Base-by-base conservation (phyloP, 2,797 vertebrate genomes). In the Sebastes nivosus region DNA sequence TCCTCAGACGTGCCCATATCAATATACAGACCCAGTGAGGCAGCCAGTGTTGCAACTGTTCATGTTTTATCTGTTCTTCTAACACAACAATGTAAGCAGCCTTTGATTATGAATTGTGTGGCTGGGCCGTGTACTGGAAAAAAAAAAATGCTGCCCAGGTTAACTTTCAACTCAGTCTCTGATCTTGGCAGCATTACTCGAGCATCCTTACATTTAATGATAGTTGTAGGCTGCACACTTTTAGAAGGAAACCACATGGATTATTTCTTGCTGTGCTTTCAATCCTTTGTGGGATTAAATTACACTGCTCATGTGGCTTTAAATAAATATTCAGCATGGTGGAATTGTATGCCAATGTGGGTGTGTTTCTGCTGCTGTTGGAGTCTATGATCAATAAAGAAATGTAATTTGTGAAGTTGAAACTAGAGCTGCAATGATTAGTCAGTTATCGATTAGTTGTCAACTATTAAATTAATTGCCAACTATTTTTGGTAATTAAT, bases 81-180 rank as follows among this genome's bases (percentile, higher is more conserved):
- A 18, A 72, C 22, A 29, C 25, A n/a, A 67, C 6, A 29, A 25
- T 24, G 61, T 55, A 36, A 72, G 22, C 24, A 2, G 11, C 4
- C 8, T 12, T 20, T 67, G 32, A 69, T 46, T 9, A 38, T 52
- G 2, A 60, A 65, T 46, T 71, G 8, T 70, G 27, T 32, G 12
- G 7, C 16, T 27, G 29, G 4, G 24, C 32, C 10, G 16, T 54
- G 10, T 4, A 29, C 16, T 30, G 16, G 46, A 36, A 65, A 29
- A 64, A 50, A 46, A 36, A 18, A 18, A 16, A 25, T 10, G 24
- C 4, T 2, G 5, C 5, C 32, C 12, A 24, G 4, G 27, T 32
- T 61, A 67, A 70, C 59, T 67, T 72, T 82, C 25, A 84, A 78
- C 24, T 22, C 9, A 50, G 20, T 60, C 32, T 77, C 74, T 75